Percentiles rank a stretch among this genome's conserved stretches.
Conservation (phyloP, 2,888 invertebrate species). For the Odontocolon sp. region DNA sequence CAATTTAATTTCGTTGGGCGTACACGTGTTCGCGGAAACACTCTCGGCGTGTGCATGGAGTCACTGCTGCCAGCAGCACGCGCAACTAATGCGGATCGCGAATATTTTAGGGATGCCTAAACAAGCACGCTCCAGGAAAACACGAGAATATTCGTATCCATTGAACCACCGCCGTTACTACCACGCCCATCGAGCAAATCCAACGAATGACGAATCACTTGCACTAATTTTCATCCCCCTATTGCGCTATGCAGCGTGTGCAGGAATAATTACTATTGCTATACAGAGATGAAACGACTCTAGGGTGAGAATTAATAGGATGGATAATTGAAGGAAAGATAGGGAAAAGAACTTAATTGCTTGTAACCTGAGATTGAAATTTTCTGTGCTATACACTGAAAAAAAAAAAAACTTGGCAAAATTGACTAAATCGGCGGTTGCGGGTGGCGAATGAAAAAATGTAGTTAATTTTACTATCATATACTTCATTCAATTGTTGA, state of each 20-base stretch:
- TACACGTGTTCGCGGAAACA: constrained; percentile 53
- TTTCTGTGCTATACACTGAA: background rate
- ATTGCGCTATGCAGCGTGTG: background rate
- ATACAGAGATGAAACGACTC: background rate
- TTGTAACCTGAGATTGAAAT: background rate
- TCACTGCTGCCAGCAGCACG: constrained; percentile 53
- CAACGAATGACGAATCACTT: constrained; percentile 5
- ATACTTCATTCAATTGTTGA: too few relatives aligned
- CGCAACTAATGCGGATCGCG: constrained; percentile 60
- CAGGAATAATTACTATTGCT: constrained; percentile 16
- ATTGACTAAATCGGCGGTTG: too few relatives aligned
- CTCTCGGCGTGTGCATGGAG: constrained; percentile 8
- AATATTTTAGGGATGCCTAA: constrained; percentile 52
- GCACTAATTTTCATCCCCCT: background rate
- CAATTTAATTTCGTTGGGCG: constrained; percentile 53
- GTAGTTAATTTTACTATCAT: too few relatives aligned
- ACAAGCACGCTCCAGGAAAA: constrained; percentile 33
- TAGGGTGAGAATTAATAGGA: background rate
- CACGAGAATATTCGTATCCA: constrained; percentile 23
- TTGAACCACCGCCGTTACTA: constrained; percentile 9
- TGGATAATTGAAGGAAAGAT: background rate
- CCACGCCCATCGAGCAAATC: constrained; percentile 4
- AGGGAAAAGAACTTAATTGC: too few relatives aligned
- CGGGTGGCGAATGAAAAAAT: too few relatives aligned
- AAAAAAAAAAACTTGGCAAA: too few relatives aligned